Base-by-base conservation (phyloP, 2,888 invertebrate species). In the Allygus modestus region DNA sequence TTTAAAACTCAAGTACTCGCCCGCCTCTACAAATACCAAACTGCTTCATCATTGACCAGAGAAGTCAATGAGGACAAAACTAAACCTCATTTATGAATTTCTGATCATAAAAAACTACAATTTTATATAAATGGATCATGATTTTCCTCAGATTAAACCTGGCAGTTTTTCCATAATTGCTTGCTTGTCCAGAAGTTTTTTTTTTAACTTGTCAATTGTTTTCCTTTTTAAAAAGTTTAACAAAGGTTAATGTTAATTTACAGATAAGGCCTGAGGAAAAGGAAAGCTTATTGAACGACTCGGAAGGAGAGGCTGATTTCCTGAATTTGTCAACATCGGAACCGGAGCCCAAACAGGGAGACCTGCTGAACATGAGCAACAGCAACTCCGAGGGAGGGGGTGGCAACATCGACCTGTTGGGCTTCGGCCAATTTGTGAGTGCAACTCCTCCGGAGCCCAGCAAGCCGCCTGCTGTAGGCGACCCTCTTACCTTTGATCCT, bases 391-490 rank as follows among this genome's bases (percentile, higher is more conserved):
- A 46, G 1, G 54, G 41, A 5, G 69, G 81, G 46, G 51, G 54
- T 1, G 91, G 92, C 43, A 93, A 92, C 88, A 93, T 93, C 90
- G 93, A 96, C 93, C 90, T 94, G 82, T 89, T 94, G 28, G 92
- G 91, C 31, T 90, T 92, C 87, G 89, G 83, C 4, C 82, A 84
- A 51, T 84, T 84, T 84, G 92, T 92, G 83, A 92, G 92, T 0
- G 81, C 41, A 31, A 9, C 33, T 2, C 51, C 81, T n/a, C 46
- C 54, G 0, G 41, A 26, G 23, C 41, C 37, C 17, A 82, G 26
- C 43, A 23, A 28, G 26, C 23, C 71, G 20, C 46, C 28, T 31
- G 1, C 79, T 26, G 1, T 43, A 26, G 58, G 23, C 31, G 79
- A 84, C 77, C 58, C 84, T 15, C 28, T 86, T 51, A 15, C 86